phyloP scores from a whole-genome alignment of 2,888 invertebrate genomes.

The Xestia rhomboidea region DNA sequence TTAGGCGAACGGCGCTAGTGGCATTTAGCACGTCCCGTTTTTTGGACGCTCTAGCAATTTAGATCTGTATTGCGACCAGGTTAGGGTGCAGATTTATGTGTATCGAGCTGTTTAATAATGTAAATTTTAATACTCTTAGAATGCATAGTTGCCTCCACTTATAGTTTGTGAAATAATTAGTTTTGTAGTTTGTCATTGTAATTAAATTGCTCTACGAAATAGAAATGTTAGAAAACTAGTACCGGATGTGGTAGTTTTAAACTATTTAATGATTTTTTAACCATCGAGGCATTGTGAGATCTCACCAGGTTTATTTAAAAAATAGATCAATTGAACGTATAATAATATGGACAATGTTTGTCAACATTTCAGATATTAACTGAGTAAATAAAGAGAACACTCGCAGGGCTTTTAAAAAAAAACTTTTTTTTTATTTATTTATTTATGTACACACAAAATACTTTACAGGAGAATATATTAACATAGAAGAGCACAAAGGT shows the following conservation, averaged over 20 bases:
- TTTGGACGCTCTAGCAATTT: slow-evolving; percentile 4
- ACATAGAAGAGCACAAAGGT: no score
- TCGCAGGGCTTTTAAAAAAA: no score
- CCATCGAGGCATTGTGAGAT: neutral
- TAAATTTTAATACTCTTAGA: slow-evolving; percentile 54
- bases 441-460: no score
- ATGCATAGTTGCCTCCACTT: slow-evolving; percentile 58
- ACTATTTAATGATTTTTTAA: neutral
- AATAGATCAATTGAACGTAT: no score
- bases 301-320: neutral
- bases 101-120: slow-evolving; percentile 30
- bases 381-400: neutral
- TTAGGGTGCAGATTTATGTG: slow-evolving; percentile 40
- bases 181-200: slow-evolving; percentile 13
- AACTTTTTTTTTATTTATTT: no score
- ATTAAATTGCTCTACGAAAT: slow-evolving; percentile 6
- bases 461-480: no score
- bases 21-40: slow-evolving; percentile 47
- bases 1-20: slow-evolving; percentile 18
- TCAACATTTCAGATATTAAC: neutral
- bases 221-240: neutral
- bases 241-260: neutral
- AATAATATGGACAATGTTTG: no score
- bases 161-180: neutral
- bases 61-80: neutral